Evolutionary conservation across 2,888 invertebrate species (phyloP).

Genomic region (Pollenia amentaria): DNA sequence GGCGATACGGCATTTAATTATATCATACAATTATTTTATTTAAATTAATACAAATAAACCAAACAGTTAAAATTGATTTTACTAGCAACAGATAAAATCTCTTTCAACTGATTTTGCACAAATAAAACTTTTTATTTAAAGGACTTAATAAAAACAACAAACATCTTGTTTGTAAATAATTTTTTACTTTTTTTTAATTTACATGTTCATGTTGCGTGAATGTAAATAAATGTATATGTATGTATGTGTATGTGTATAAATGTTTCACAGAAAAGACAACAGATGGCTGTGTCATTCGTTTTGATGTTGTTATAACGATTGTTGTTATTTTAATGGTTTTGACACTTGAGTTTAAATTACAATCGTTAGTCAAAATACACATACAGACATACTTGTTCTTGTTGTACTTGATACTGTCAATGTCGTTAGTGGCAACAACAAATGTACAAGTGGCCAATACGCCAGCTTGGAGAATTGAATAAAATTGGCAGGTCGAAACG

Average conservation of each 20-base stretch:
- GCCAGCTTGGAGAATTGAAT: not conserved
- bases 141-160: too few relatives aligned
- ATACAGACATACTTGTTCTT: not conserved
- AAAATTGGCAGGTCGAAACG: too few relatives aligned
- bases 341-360: constrained; percentile 59
- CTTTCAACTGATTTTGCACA: too few relatives aligned
- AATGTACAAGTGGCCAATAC: not conserved
- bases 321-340: constrained; percentile 50
- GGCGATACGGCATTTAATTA: too few relatives aligned
- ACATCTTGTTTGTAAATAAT: too few relatives aligned
- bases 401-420: not conserved
- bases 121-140: too few relatives aligned
- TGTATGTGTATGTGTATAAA: not conserved
- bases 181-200: too few relatives aligned
- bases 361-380: constrained; percentile 28
- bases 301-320: constrained; percentile 25
- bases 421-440: constrained; percentile 7
- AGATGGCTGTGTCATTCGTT: not conserved
- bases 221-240: not conserved
- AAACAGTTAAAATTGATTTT: too few relatives aligned
- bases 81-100: too few relatives aligned
- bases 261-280: not conserved
- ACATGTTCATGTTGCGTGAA: too few relatives aligned
- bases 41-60: too few relatives aligned
- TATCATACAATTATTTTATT: too few relatives aligned